Conservation (phyloP, 2,113 vertebrate genomes). For the Macrotis lagotis region DNA sequence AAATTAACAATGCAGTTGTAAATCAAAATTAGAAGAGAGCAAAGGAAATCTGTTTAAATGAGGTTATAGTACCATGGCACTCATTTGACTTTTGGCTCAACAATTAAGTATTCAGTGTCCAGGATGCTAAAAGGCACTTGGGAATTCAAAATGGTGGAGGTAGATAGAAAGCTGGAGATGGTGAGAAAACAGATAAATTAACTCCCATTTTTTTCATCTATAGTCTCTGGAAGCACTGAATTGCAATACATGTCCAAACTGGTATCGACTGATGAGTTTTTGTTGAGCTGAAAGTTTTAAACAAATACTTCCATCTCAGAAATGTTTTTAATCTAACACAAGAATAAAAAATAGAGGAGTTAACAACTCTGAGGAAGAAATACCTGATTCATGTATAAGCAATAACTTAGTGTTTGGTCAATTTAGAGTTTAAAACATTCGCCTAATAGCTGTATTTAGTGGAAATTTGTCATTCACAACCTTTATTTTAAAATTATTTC, state of each 20-base stretch:
- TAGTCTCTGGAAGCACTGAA: not conserved
- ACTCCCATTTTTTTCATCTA: not conserved
- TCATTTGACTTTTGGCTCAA: no score
- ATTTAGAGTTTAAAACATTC: conserved; percentile 51
- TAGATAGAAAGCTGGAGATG: no score
- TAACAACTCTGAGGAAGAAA: conserved; percentile 66
- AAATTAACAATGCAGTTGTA: not conserved
- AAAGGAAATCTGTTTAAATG: not conserved
- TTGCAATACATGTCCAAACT: conserved; percentile 1
- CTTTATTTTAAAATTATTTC: conserved; percentile 87
- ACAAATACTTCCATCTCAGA: conserved; percentile 72
- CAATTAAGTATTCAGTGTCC: no score
- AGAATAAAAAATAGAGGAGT: conserved; percentile 63
- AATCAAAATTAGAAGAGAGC: conserved; percentile 24
- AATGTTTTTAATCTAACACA: conserved; percentile 73
- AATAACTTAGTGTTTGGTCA: no score
- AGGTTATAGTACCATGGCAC: not conserved
- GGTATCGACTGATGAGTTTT: no score
- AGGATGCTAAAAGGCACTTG: no score
- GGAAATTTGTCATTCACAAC: conserved; percentile 46
- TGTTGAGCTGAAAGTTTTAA: no score
- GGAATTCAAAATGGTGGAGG: no score
- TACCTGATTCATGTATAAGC: no score
- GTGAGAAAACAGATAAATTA: not conserved
- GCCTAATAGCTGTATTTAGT: not conserved